Base-by-base conservation (phyloP, 2,113 vertebrate genomes). In the Amphiprion percula region DNA sequence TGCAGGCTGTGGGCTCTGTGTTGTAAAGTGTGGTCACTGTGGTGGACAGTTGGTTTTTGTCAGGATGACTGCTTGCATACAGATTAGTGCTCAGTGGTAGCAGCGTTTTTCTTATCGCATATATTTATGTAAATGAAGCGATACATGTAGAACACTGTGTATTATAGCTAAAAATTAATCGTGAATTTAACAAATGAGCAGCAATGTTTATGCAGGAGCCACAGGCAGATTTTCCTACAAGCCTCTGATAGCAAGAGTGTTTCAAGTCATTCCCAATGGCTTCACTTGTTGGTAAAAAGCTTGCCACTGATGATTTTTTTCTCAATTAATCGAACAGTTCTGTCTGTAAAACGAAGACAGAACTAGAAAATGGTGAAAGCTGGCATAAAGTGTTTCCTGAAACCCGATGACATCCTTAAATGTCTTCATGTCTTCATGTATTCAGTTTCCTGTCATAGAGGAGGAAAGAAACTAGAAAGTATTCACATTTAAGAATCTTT, bases 1-100 rank as follows among this genome's bases (percentile, higher is more conserved):
- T 24, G n/a, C 39, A 58, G 39, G 26, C 17, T 16, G 15, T 8
- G 5, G 1, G n/a, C 15, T 50, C 9, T 49, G 53, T 55, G 14
- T 30, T 59, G 15, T 19, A 19, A 44, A 37, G 52, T 21, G 2
- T 44, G n/a, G 21, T 54, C 58, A 11, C n/a, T 58, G n/a, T 19
- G 19, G 14, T 33, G 17, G 14, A 83, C 67, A 44, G 52, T 26
- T 60, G 24, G 5, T 30, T 65, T 47, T 56, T 73, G 58, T 81
- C 17, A 15, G 11, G 21, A 19, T 0, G 1, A 14, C 24, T 39
- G 5, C 1, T 50, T 39, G 19, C 23, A 75, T 50, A 63, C 64
- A 64, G 50, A 59, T 59, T 0, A 66, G 47, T 3, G 4, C 41
- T 33, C 39, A 11, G 47, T n/a, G 16, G 17, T 4, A 19, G 17